Conservation (phyloP, 2,113 vertebrate genomes). For the Phaethon lepturus region DNA sequence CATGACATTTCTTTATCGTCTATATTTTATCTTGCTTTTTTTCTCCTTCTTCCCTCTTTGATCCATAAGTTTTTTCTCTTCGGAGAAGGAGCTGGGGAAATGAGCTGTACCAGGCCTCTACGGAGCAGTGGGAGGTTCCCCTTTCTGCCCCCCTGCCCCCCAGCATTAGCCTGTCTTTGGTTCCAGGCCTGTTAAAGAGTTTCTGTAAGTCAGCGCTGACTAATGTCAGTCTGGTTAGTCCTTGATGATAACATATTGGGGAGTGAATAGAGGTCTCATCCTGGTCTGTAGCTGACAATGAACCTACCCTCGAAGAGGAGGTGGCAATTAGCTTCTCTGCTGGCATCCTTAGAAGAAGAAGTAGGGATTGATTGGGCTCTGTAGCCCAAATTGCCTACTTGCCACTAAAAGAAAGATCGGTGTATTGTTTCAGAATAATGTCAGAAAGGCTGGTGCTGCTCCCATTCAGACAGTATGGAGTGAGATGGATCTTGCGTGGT, state of each 20-base stretch:
- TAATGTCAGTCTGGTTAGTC: not conserved
- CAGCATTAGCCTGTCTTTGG: rapidly evolving
- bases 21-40: not conserved
- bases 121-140: rapidly evolving
- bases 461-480: not conserved
- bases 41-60: not conserved
- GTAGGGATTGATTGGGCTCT: not conserved
- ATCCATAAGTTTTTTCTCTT: not conserved
- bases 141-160: rapidly evolving
- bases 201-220: not conserved
- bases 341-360: slow-evolving; percentile 30
- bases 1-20: rapidly evolving
- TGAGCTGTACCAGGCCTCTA: not conserved
- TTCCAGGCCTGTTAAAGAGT: not conserved
- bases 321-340: slow-evolving; percentile 46
- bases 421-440: slow-evolving; percentile 8
- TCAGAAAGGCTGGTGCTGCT: not conserved
- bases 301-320: not conserved
- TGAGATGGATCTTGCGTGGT: not conserved
- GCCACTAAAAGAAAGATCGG: not conserved
- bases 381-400: not conserved
- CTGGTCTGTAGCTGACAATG: not conserved
- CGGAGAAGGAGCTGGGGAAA: not conserved
- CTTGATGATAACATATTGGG: not conserved
- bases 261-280: slow-evolving; percentile 15